A percentile compares a stretch with the other conserved stretches of the same genome.
phyloP scores from a whole-genome alignment of 2,888 invertebrate genomes.

The Coelinius sp. region DNA sequence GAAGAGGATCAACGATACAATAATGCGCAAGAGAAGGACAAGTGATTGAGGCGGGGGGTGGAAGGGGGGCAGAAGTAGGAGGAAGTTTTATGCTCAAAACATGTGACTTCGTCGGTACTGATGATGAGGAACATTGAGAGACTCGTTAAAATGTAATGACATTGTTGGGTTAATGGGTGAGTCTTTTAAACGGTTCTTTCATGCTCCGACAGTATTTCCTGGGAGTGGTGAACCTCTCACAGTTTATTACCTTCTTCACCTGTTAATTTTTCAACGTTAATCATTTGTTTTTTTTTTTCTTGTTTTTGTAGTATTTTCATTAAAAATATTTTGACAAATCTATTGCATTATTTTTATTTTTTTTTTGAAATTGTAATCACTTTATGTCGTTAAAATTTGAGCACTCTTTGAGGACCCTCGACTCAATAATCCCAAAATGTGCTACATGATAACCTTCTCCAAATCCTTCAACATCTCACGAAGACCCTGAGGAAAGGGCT shows the following conservation, averaged over 20 bases:
- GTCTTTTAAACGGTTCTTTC: constrained; percentile 67
- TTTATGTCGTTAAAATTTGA: too few species aligned
- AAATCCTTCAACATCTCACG: background rate
- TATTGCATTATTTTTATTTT: too few species aligned
- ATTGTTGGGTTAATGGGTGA: constrained; percentile 66
- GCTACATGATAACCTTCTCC: background rate
- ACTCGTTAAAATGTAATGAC: constrained; percentile 67
- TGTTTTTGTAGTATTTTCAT: too few species aligned
- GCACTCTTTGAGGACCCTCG: constrained; percentile 23
- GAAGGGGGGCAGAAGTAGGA: background rate
- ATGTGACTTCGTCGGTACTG: background rate
- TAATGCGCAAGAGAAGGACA: background rate
- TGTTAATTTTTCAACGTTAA: background rate
- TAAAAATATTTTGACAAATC: too few species aligned
- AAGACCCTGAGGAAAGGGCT: background rate
- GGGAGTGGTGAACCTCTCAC: constrained; percentile 46
- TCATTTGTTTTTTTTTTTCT: background rate
- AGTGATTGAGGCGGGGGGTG: background rate
- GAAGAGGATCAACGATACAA: background rate
- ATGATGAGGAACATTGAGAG: constrained; percentile 54
- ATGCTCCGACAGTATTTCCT: constrained; percentile 57
- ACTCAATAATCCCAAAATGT: background rate
- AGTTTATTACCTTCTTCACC: background rate
- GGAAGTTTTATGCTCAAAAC: constrained; percentile 57
- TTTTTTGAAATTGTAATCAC: too few species aligned